phyloP scores from a whole-genome alignment of 2,888 invertebrate species.

The Sinentomon sp. region DNA sequence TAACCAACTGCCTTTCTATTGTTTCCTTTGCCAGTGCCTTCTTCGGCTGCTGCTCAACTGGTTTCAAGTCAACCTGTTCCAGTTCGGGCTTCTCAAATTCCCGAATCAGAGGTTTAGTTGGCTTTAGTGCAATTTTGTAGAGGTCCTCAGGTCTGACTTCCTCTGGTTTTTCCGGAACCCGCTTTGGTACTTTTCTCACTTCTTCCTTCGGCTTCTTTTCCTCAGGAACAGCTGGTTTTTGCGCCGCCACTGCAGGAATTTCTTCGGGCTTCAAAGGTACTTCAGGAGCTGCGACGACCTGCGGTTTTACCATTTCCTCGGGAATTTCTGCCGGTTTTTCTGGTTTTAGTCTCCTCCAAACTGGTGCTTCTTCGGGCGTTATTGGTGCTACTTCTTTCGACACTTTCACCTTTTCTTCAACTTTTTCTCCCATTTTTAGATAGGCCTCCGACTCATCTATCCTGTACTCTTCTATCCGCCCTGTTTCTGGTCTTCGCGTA shows the following conservation, averaged over 20 bases:
- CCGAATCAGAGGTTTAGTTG: neutral
- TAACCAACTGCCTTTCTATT: neutral
- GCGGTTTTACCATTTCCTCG: no score
- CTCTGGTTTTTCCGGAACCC: conserved; percentile 7
- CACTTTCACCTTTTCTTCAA: no score
- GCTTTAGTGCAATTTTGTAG: conserved; percentile 1
- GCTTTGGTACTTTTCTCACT: conserved; percentile 4
- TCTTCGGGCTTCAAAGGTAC: conserved; percentile 8
- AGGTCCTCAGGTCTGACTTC: conserved; percentile 5
- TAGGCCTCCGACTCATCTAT: neutral
- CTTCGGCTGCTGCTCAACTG: conserved; percentile 13
- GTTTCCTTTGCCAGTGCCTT: conserved; percentile 1
- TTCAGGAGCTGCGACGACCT: no score
- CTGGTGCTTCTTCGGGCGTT: neutral
- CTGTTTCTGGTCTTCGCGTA: no score
- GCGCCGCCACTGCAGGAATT: conserved; percentile 10
- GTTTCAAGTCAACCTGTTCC: conserved; percentile 17
- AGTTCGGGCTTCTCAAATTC: no score
- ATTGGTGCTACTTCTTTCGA: no score
- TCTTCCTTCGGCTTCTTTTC: conserved; percentile 8
- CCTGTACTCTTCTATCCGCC: neutral
- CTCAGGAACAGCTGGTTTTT: conserved; percentile 7
- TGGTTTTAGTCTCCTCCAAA: no score
- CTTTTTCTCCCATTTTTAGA: neutral
- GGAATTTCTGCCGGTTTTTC: no score